These are phyloP conservation scores for Apocheima hispidaria DNA, from an alignment of 2,888 invertebrate genomes.

Conservation along the genomic window DNA sequence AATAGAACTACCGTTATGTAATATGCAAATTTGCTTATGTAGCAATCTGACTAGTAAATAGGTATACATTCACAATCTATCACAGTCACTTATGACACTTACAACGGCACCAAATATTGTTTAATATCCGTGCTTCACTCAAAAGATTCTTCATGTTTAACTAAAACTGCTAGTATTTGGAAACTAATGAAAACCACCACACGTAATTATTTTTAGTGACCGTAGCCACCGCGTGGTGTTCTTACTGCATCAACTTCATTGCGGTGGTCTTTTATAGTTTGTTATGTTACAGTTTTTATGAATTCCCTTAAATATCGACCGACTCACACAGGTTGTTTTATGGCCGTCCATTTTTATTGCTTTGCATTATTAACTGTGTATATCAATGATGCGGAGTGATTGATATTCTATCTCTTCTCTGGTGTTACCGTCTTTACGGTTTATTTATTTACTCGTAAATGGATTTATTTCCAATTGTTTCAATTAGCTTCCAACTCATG, in stretches of 20 bases:
- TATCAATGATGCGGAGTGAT: slow-evolving; percentile 60
- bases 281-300: slow-evolving; percentile 74
- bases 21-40: slow-evolving; percentile 49
- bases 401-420: slow-evolving; percentile 49
- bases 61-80: slow-evolving; percentile 52
- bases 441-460: slow-evolving; percentile 45
- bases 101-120: slow-evolving; percentile 1
- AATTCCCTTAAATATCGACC: slow-evolving; percentile 71
- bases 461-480: slow-evolving; percentile 44
- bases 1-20: slow-evolving; percentile 47
- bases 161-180: slow-evolving; percentile 7
- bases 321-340: slow-evolving; percentile 71
- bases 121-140: neutral
- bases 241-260: slow-evolving; percentile 60
- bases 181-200: slow-evolving; percentile 8
- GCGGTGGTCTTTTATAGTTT: slow-evolving; percentile 80
- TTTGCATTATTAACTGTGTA: slow-evolving; percentile 54
- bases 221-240: slow-evolving; percentile 73
- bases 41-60: slow-evolving; percentile 40
- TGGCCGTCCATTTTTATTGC: slow-evolving; percentile 61
- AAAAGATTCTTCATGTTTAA: neutral
- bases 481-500: slow-evolving; percentile 19
- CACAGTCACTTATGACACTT: slow-evolving; percentile 37
- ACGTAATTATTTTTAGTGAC: slow-evolving; percentile 64
- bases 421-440: slow-evolving; percentile 45